These are phyloP conservation scores for Hippocampus abdominalis DNA, from an alignment of 2,113 vertebrate genomes.

Conservation along the genomic window DNA sequence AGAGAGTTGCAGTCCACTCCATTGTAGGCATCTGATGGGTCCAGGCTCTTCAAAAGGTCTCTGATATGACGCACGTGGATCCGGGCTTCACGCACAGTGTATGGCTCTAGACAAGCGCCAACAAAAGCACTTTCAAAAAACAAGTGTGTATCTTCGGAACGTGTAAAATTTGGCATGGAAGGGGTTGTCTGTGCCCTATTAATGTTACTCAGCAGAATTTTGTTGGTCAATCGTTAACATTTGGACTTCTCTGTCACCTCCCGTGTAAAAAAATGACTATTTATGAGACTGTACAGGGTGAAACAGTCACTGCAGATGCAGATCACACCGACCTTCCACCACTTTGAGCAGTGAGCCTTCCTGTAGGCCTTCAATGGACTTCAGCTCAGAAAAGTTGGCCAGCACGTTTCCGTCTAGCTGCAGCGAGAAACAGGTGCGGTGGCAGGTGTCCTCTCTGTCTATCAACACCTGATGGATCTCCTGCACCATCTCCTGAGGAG, in stretches of 20 bases:
- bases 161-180: not conserved
- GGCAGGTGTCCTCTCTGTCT: conserved; percentile 96
- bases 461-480: conserved; percentile 98
- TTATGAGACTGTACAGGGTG: not conserved
- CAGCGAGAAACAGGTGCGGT: conserved; percentile 96
- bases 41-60: conserved; percentile 95
- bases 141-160: not conserved
- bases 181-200: not conserved
- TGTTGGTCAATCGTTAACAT: not conserved
- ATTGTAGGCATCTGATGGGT: conserved; percentile 95
- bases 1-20: conserved; percentile 97
- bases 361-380: conserved; percentile 94
- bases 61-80: conserved; percentile 96
- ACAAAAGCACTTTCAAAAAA: not conserved
- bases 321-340: conserved; percentile 85
- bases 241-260: not conserved
- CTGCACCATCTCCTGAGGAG: conserved; percentile 98
- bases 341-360: conserved; percentile 92
- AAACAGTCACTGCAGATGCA: not conserved
- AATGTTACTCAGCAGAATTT: not conserved
- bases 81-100: conserved; percentile 94
- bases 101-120: conserved; percentile 77
- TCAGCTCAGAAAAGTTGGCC: conserved; percentile 96
- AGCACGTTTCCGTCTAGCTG: conserved; percentile 95
- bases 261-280: not conserved